Evolutionary conservation across 2,113 vertebrate species (phyloP), one percentile per base, ranked within the genome.

Genomic region (Pelmatolapia mariae): DNA sequence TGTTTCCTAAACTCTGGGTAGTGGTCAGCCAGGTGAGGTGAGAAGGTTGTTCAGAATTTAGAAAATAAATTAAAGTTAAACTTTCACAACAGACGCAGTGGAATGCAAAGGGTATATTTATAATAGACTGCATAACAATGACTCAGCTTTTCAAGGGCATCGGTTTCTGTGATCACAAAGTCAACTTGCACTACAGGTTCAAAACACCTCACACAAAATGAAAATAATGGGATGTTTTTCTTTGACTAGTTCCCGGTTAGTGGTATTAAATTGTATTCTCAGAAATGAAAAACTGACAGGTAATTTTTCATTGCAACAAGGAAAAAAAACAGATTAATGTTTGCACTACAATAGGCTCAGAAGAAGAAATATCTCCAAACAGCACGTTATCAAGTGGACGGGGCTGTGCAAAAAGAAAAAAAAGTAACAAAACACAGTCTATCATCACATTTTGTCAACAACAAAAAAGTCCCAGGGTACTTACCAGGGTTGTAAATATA

Each of bases 401-500:
- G 19, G 45, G 40, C 40, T 24, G 15, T 19, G 47, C 29, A 84
- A 80, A 47, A 79, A 83, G 3, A 86, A 40, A 80, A 59, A 22
- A 47, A 19, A 73, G 45, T 18, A 76, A 15, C 68, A 78, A 50
- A 50, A 19, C 43, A 19, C 71, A 68, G 8, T 66, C 52, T 78
- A 33, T 71, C 80, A 85, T 50, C 61, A 29, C 50, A 81, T 80
- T 15, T 81, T 76, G 13, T 82, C 56, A 29, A 85, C 19, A 86
- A 78, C n/a, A 36, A 71, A 80, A 82, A 87, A 19, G 31, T 78
- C 54, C 5, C 18, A 22, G 52, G 9, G 10, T 78, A 95, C 98
- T 98, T 97, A 99, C 98, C 98, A 99, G 94, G 76, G 98, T 99
- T 68, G 98, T 99, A 96, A 99, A 99, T 95, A 99, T 99, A 93